Evolutionary conservation across 2,888 invertebrate species (phyloP), one percentile per base, ranked within the genome.

Genomic region (Epirrhoe tristata): DNA sequence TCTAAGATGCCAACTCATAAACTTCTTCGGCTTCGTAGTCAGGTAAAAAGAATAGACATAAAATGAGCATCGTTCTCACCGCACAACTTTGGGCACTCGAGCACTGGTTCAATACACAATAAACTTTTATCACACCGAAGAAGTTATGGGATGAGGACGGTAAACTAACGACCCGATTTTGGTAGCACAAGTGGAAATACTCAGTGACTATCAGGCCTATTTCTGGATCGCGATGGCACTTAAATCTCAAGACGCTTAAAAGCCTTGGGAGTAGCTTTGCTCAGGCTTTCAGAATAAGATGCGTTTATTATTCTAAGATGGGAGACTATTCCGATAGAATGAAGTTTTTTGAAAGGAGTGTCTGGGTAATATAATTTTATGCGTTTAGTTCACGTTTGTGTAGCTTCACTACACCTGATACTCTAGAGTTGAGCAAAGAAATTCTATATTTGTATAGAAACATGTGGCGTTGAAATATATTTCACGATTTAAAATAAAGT

Each of bases 121-220:
- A 74, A 67, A 69, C 62, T 72, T 71, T 71, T 74, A 74, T 73
- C 64, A 60, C 67, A 66, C 64, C 31, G 63, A 71, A 69, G 60
- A 71, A 74, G 69, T 71, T 73, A 69, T 72, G 67, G 66, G 68
- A 68, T 60, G 66, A 67, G 60, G 60, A 48, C 69, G 66, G 64
- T 66, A 67, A 70, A 65, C 70, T 70, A 74, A 74, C 71, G 74
- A 70, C 67, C 64, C 63, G 43, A 61, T 74, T 70, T 71, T 67
- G 66, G 64, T 72, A 69, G 58, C 71, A 70, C 70, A 70, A 74
- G 71, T 71, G 64, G 68, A 67, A 71, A 43, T 64, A 66, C 65
- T 71, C 59, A 48, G 68, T 70, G 64, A 67, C 63, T 67, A 61
- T 67, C 64, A 67, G 56, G 67, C 69, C 65, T 72, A 71, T 69